These are phyloP conservation scores for Drosophila carrolli DNA, from an alignment of 1,140 invertebrate species.

Conservation along the genomic window DNA sequence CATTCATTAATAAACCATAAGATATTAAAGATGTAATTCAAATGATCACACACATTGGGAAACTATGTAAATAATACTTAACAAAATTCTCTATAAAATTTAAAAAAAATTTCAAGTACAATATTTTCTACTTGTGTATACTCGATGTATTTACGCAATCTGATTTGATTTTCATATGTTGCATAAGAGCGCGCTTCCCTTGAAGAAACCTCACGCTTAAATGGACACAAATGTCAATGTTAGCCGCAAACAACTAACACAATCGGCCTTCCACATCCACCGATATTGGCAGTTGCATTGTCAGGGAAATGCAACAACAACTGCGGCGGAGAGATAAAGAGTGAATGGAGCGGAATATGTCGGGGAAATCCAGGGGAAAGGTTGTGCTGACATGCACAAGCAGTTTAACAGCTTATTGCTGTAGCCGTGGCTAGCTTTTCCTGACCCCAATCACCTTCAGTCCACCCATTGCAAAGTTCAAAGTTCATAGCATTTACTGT, in stretches of 20 bases:
- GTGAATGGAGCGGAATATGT: neutral
- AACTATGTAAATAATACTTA: too few relatives aligned
- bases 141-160: neutral
- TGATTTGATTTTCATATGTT: constrained; percentile 41
- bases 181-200: constrained; percentile 23
- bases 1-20: too few relatives aligned
- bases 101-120: neutral
- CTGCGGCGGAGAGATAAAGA: constrained; percentile 1
- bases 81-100: too few relatives aligned
- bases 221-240: constrained; percentile 68
- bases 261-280: constrained; percentile 33
- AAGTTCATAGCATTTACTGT: constrained; percentile 58
- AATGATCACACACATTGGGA: neutral
- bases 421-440: constrained; percentile 5
- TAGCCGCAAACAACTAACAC: constrained; percentile 62
- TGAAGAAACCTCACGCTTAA: constrained; percentile 34
- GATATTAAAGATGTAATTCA: too few relatives aligned
- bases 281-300: constrained; percentile 57
- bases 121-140: too few relatives aligned
- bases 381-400: constrained; percentile 40
- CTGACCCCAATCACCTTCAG: neutral
- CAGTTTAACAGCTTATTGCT: constrained; percentile 64
- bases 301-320: constrained; percentile 48
- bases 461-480: constrained; percentile 44
- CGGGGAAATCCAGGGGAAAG: neutral